A percentile compares a stretch with the other conserved stretches of the same genome.
phyloP scores from a whole-genome alignment of 1,140 invertebrate species.

The Solen grandis region DNA sequence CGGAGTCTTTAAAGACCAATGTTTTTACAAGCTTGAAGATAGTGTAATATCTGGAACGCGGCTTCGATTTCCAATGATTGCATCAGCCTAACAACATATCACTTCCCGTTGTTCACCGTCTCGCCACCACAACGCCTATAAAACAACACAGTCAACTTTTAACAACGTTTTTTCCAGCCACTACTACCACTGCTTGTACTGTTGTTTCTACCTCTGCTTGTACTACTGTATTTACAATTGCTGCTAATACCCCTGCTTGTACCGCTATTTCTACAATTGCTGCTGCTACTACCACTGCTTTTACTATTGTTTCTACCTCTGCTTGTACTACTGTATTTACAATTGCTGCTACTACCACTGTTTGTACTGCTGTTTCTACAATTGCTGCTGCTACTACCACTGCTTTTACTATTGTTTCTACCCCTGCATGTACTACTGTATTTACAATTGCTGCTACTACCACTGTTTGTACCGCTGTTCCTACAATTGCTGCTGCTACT shows the following conservation, averaged over 20 bases:
- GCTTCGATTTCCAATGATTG: too few relatives aligned
- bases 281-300: slow-evolving; percentile 8
- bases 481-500: not conserved
- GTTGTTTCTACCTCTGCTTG: not conserved
- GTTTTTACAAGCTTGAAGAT: too few relatives aligned
- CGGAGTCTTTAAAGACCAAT: too few relatives aligned
- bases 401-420: slow-evolving; percentile 3
- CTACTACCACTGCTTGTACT: slow-evolving; percentile 10
- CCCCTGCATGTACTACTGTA: not conserved
- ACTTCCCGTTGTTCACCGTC: too few relatives aligned
- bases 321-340: slow-evolving; percentile 3
- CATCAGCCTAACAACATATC: too few relatives aligned
- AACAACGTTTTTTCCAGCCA: too few relatives aligned
- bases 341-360: slow-evolving; percentile 10
- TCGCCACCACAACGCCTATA: too few relatives aligned
- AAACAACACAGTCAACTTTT: too few relatives aligned
- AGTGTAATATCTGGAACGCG: too few relatives aligned
- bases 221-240: slow-evolving; percentile 2
- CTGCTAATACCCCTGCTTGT: slow-evolving; percentile 7
- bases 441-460: not conserved
- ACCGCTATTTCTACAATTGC: slow-evolving; percentile 6
- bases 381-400: too few relatives aligned
- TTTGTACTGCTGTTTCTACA: slow-evolving; percentile 5
- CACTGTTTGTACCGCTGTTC: not conserved
- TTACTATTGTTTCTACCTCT: slow-evolving; percentile 3